Base-by-base conservation (phyloP, 2,888 invertebrate species). In the Tachina grossa region DNA sequence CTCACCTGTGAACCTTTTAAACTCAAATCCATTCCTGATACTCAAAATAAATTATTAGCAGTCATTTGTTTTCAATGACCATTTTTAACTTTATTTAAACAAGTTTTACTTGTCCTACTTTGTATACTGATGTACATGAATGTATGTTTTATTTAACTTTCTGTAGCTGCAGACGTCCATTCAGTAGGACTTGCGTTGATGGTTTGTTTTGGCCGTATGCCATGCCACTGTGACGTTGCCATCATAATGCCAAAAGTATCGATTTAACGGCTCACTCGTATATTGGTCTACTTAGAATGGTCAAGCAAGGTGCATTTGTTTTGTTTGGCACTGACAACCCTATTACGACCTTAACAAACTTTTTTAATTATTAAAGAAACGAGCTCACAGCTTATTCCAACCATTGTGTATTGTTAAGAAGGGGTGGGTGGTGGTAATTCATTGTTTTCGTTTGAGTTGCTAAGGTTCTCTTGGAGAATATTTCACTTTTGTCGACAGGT, bases 1-100 rank as follows among this genome's bases (percentile, higher is more conserved):
- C 89, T 87, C 84, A 92, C 93, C 91, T 93, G 93, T 47, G 93
- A 93, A 84, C 93, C 93, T 86, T 88, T 88, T 74, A 93, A 91
- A 90, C 92, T 91, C 89, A 93, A 91, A 91, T 93, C 93, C 93
- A 93, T 93, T 89, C 89, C 31, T 92, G 90, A 78, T 10, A 10
- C 9, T 41, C 19, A 74, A 45, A 57, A 69, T 13, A 11, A 16
- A 43, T 76, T 45, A 61, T 66, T 43, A 68, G 9, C 14, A 53
- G 53, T 59, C 75, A 72, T 77, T 72, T 51, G 59, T 53, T 66
- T 65, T 41, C 39, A 59, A 41, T 74, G 43, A 71, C 68, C 66
- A 53, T 66, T 45, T 83, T 74, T 41, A 9, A 11, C 41, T n/a
- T 57, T 41, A 13, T 77, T 74, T 63, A 16, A 72, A 72, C 66